A percentile compares a stretch with the other conserved stretches of the same genome.
Conservation (phyloP, 1,140 invertebrate genomes). For the Musca domestica region DNA sequence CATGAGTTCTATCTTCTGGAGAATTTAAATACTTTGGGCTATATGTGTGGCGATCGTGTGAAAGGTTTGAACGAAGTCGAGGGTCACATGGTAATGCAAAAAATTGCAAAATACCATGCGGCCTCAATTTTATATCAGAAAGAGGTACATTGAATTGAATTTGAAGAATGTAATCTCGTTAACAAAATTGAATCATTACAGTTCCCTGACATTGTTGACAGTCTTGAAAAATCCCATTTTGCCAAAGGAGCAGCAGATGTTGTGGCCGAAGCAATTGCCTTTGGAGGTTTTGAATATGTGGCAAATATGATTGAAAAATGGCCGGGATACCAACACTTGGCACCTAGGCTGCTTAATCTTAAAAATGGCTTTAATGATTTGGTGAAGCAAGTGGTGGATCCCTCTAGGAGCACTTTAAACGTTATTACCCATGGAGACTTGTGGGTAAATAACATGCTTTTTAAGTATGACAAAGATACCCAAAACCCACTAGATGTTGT, state of each 20-base stretch:
- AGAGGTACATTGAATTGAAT: neutral
- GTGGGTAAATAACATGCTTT: conserved; percentile 68
- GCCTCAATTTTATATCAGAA: conserved; percentile 34
- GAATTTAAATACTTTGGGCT: conserved; percentile 6
- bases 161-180: too few relatives aligned
- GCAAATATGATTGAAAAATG: conserved; percentile 46
- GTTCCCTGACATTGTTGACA: conserved; percentile 20
- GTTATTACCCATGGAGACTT: conserved; percentile 66
- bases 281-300: conserved; percentile 30
- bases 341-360: conserved; percentile 45
- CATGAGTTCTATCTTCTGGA: conserved; percentile 6
- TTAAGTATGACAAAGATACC: conserved; percentile 57
- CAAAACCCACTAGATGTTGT: conserved; percentile 31
- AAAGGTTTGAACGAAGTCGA: conserved; percentile 39
- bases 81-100: conserved; percentile 41
- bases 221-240: conserved; percentile 32
- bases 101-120: conserved; percentile 46
- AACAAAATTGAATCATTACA: neutral
- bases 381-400: conserved; percentile 30
- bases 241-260: conserved; percentile 23
- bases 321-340: conserved; percentile 52
- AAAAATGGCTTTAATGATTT: conserved; percentile 27
- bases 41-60: conserved; percentile 29
- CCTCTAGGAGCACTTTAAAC: conserved; percentile 41
- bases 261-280: conserved; percentile 31